Evolutionary conservation across 1,140 invertebrate genomes (phyloP), one percentile per base, ranked within the genome.

Genomic region (Trachymyrmex septentrionalis): DNA sequence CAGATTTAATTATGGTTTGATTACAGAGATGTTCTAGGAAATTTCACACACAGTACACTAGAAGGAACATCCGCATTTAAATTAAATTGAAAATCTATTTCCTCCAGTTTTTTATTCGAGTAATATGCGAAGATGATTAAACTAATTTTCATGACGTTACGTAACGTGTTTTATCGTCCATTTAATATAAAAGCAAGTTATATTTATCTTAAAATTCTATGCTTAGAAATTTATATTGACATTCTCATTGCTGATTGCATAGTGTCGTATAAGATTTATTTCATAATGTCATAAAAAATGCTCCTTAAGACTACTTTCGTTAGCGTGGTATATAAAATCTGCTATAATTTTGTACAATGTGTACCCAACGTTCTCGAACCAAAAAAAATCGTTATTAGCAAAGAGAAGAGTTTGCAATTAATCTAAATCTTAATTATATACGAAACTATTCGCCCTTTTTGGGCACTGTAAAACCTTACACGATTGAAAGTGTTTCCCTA

Each of bases 1-100:
- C 19, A 16, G 21, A 48, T 77, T 77, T 63, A n/a, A 48, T 67
- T 67, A 67, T 67, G 24, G 14, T 78, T 77, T 6, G 19, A 78
- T 30, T 64, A 14, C 19, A 66, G 59, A 30, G 24, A 77, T 24
- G 16, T 48, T 19, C 24, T 38, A 50, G 14, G 16, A 24, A 69
- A 67, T 67, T 55, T 14, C 7, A n/a, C n/a, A n/a, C n/a, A n/a
- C n/a, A n/a, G n/a, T n/a, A n/a, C n/a, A n/a, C n/a, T n/a, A n/a
- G n/a, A n/a, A n/a, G n/a, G n/a, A n/a, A n/a, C n/a, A n/a, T n/a
- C n/a, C n/a, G n/a, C 3, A 69, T 53, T n/a, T 78, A 64, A 30
- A 30, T 66, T 34, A 55, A 69, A 69, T 80, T 2, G 16, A n/a
- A 38, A 24, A 53, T 69, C 30, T 55, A 24, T 27, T 30, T 9